Evolutionary conservation across 1,140 invertebrate species (phyloP).

Genomic region (Aphidius gifuensis): DNA sequence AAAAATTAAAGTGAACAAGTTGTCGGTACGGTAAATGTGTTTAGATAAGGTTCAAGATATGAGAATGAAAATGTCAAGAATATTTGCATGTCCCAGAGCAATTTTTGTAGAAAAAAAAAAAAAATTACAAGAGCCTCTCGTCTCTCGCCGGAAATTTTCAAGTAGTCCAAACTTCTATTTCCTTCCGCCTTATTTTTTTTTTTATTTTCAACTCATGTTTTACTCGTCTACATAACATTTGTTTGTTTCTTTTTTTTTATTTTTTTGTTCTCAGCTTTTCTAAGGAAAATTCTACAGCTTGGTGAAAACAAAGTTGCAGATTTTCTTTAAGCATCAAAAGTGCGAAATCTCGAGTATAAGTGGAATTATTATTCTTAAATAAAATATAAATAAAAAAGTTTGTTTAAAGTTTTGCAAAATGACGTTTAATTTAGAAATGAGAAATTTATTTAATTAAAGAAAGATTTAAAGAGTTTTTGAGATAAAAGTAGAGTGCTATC

Average conservation of each 20-base stretch:
- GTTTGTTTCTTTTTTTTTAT: neutral
- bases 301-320: no score
- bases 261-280: neutral
- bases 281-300: neutral
- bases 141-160: slow-evolving; percentile 1
- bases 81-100: slow-evolving; percentile 15
- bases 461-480: no score
- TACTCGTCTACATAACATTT: no score
- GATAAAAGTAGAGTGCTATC: neutral
- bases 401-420: no score
- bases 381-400: no score
- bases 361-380: no score
- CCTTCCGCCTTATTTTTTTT: slow-evolving; percentile 2
- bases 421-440: no score
- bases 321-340: no score
- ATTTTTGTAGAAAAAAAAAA: slow-evolving; percentile 2
- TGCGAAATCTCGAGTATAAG: no score
- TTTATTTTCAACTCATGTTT: neutral
- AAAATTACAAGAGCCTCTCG: neutral
- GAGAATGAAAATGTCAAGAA: slow-evolving; percentile 13
- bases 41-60: slow-evolving; percentile 18
- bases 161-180: neutral
- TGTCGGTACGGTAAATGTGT: neutral
- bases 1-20: slow-evolving; percentile 16
- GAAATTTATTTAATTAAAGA: no score